Evolutionary conservation across 2,888 invertebrate genomes (phyloP), one percentile per base, ranked within the genome.

Genomic region (Polymixis lichenea): DNA sequence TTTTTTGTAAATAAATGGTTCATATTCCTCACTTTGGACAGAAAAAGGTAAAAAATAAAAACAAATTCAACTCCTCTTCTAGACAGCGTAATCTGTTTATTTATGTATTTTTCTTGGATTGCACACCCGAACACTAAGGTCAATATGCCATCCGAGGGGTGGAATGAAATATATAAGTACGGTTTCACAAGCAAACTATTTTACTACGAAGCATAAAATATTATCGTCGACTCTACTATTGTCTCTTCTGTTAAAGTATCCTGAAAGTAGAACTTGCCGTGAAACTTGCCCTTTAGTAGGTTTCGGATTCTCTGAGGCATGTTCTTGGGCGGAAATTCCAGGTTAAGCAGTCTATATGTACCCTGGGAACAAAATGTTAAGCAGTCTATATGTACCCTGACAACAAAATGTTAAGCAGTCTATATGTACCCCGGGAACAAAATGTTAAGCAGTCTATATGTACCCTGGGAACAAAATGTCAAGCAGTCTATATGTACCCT

Each of bases 321-420:
- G 53, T 87, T 79, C 25, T 87, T 86, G 0, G 90, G 89, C 22
- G 89, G 89, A 0, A 90, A 67, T 22, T 86, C 86, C 25, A 89
- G 7, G 60, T 89, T 87, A 49, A 32, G 76, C 2, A 89, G 15
- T 6, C 55, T 49, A 15, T 87, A 84, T 0, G 19, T 11, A 6
- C 84, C 86, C 90, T 90, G 82, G 19, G 32, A 87, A 62, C 3
- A 22, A 65, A n/a, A n/a, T n/a, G n/a, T n/a, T n/a, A n/a, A n/a
- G n/a, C n/a, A n/a, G n/a, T n/a, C n/a, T n/a, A n/a, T n/a, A n/a
- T n/a, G n/a, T n/a, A n/a, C n/a, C n/a, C n/a, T n/a, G n/a, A n/a
- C n/a, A n/a, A n/a, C n/a, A n/a, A n/a, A n/a, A n/a, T n/a, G n/a
- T n/a, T n/a, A n/a, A n/a, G n/a, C n/a, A n/a, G n/a, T n/a, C n/a